Evolutionary conservation across 2,797 vertebrate genomes (phyloP).

Genomic region (Sebastes hubbsi): DNA sequence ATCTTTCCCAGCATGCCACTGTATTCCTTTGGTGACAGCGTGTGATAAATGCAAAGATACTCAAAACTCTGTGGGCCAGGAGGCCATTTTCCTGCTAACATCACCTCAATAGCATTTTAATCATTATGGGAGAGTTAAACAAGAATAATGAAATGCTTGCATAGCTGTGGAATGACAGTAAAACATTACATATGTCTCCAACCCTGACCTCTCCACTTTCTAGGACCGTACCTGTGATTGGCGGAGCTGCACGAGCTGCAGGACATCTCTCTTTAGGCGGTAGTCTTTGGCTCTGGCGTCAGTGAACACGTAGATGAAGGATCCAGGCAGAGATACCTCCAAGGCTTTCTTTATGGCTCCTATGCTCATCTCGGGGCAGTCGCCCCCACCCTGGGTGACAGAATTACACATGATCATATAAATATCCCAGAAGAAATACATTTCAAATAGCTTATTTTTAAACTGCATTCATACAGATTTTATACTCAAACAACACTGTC

Average conservation of each 20-base stretch:
- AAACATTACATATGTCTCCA: rapidly evolving
- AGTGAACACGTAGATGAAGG: slow-evolving; percentile 95
- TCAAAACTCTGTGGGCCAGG: background rate
- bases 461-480: background rate
- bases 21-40: slow-evolving; percentile 20
- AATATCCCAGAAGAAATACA: background rate
- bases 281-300: slow-evolving; percentile 96
- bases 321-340: slow-evolving; percentile 90
- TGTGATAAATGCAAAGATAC: slow-evolving; percentile 35
- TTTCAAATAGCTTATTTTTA: background rate
- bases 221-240: slow-evolving; percentile 89
- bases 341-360: slow-evolving; percentile 92
- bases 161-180: background rate
- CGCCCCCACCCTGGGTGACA: slow-evolving; percentile 89
- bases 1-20: slow-evolving; percentile 35
- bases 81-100: background rate
- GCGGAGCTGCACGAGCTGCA: slow-evolving; percentile 90
- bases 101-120: background rate
- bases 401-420: slow-evolving; percentile 13
- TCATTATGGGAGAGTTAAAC: background rate
- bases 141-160: background rate
- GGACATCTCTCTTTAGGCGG: slow-evolving; percentile 87
- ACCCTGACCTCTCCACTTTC: background rate
- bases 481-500: background rate
- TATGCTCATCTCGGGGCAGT: slow-evolving; percentile 97